Evolutionary conservation across 2,888 invertebrate genomes (phyloP).

Genomic region (Caenorhabditis wallacei): DNA sequence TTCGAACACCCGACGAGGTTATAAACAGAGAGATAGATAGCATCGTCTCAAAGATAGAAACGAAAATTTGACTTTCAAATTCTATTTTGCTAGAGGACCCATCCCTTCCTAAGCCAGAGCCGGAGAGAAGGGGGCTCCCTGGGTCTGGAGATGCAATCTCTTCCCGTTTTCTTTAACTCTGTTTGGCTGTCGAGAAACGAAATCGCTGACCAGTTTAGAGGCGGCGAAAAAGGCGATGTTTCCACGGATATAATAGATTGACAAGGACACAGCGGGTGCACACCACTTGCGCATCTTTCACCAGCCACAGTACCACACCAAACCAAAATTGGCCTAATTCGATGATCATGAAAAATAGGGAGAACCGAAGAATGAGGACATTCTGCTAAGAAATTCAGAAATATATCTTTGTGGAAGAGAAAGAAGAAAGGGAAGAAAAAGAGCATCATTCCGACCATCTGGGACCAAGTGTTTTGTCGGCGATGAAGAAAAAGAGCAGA

Average conservation of each 20-base stretch:
- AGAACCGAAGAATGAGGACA: background rate
- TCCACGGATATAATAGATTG: slow-evolving; percentile 47
- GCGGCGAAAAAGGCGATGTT: slow-evolving; percentile 5
- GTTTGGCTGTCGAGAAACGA: slow-evolving; percentile 44
- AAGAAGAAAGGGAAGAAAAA: slow-evolving; percentile 15
- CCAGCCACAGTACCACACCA: slow-evolving; percentile 26
- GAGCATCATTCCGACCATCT: slow-evolving; percentile 47
- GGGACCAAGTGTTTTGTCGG: slow-evolving; percentile 55
- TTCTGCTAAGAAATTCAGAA: slow-evolving; percentile 4
- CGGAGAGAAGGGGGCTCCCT: background rate
- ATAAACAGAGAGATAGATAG: slow-evolving; percentile 31
- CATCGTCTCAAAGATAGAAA: slow-evolving; percentile 17
- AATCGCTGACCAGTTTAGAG: slow-evolving; percentile 33
- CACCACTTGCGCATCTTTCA: background rate
- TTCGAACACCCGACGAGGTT: slow-evolving; percentile 30
- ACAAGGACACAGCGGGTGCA: slow-evolving; percentile 44
- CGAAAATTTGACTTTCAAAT: slow-evolving; percentile 54
- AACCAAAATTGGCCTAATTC: slow-evolving; percentile 38
- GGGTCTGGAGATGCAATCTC: slow-evolving; percentile 44
- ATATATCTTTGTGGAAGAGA: background rate
- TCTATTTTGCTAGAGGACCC: slow-evolving; percentile 33
- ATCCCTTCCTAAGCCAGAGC: background rate
- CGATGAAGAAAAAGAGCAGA: slow-evolving; percentile 22
- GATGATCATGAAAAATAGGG: slow-evolving; percentile 35
- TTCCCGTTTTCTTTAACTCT: slow-evolving; percentile 34